Conservation (phyloP, 2,797 vertebrate species). For the Rousettus madagascariensis region DNA sequence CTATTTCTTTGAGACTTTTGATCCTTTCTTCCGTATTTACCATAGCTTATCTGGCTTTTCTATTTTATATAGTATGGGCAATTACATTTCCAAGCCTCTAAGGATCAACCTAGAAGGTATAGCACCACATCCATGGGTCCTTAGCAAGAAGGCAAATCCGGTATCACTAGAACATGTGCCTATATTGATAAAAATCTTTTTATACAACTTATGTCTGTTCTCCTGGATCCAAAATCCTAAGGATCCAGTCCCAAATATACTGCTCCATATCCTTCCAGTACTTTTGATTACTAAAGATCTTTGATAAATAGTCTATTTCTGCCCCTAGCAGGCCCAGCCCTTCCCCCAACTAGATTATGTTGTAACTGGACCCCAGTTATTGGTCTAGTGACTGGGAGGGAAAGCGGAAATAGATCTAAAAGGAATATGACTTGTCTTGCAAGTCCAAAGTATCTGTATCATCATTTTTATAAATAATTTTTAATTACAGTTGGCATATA, state of each 20-base stretch:
- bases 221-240: neutral
- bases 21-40: neutral
- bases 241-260: neutral
- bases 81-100: neutral
- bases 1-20: neutral
- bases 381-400: neutral
- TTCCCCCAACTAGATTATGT: neutral
- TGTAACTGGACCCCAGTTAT: too few species aligned
- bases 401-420: neutral
- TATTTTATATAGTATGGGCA: neutral
- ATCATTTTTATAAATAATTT: too few species aligned
- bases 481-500: too few species aligned
- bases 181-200: neutral
- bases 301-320: neutral
- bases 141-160: neutral
- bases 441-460: neutral
- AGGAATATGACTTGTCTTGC: neutral
- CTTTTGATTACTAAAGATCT: neutral
- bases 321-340: neutral
- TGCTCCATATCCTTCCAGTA: neutral
- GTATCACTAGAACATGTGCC: neutral
- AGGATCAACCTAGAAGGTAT: neutral
- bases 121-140: neutral
- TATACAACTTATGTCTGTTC: neutral
- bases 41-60: neutral